These are phyloP conservation scores for Loxodonta africana DNA, from an alignment of 2,113 vertebrate genomes.

Conservation along the genomic window DNA sequence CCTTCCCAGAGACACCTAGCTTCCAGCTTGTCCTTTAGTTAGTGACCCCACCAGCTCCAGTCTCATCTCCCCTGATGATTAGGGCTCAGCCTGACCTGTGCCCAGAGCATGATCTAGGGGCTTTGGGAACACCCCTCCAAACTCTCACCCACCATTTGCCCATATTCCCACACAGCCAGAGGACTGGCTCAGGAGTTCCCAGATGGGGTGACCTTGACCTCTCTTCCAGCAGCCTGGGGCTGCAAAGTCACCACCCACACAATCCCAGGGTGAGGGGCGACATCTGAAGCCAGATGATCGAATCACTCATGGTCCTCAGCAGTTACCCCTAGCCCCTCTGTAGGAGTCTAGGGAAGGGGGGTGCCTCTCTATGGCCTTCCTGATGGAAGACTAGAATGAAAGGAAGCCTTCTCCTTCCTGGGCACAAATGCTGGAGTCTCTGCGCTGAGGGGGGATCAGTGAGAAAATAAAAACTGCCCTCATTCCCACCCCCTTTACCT, in stretches of 20 bases:
- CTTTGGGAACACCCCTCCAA: fast-evolving
- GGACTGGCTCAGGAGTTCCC: neutral
- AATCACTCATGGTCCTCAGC: neutral
- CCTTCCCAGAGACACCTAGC: neutral
- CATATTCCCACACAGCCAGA: neutral
- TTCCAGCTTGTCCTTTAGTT: neutral
- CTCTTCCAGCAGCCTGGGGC: neutral
- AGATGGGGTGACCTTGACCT: neutral
- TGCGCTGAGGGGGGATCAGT: neutral
- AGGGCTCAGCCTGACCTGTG: neutral
- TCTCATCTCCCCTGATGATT: neutral
- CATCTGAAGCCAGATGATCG: neutral
- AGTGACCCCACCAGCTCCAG: neutral
- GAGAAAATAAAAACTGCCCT: neutral
- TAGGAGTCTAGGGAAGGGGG: neutral
- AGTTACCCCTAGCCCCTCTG: neutral
- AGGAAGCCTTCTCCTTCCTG: neutral
- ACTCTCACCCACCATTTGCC: neutral
- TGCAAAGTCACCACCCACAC: neutral
- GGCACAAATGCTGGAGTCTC: neutral
- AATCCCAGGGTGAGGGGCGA: neutral
- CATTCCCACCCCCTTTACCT: neutral
- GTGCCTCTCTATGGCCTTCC: neutral
- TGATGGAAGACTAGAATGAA: neutral
- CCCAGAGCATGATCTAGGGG: neutral